Conservation (phyloP, 2,888 invertebrate genomes). For the Drosophila stalkeri region DNA sequence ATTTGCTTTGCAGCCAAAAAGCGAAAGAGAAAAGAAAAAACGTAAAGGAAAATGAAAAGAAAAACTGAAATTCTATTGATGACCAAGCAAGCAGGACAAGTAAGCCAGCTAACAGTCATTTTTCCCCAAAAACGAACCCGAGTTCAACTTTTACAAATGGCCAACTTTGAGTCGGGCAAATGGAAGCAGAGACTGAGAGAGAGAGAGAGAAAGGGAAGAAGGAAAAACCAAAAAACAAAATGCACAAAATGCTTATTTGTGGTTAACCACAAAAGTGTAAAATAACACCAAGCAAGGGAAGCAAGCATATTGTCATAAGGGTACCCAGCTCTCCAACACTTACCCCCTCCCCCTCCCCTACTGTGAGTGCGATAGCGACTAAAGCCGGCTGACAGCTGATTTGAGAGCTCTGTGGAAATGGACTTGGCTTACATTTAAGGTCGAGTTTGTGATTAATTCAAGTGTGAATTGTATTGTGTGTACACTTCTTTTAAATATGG, state of each 20-base stretch:
- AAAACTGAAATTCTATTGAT: constrained; percentile 50
- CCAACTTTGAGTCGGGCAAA: constrained; percentile 49
- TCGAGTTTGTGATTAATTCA: constrained; percentile 56
- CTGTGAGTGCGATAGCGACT: not conserved
- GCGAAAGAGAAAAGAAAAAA: constrained; percentile 9
- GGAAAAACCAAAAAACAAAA: constrained; percentile 63
- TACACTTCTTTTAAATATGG: constrained; percentile 11
- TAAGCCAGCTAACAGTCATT: constrained; percentile 32
- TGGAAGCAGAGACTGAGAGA: constrained; percentile 8
- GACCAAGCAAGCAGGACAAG: constrained; percentile 42
- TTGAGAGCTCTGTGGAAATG: constrained; percentile 36
- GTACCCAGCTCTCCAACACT: not conserved
- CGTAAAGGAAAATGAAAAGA: constrained; percentile 16
- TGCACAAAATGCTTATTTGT: constrained; percentile 75
- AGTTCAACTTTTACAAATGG: constrained; percentile 62
- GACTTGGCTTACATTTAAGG: constrained; percentile 49
- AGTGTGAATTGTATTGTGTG: constrained; percentile 60
- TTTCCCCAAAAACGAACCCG: constrained; percentile 16
- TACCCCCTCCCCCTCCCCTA: not conserved
- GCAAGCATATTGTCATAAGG: constrained; percentile 29
- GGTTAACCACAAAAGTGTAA: constrained; percentile 77
- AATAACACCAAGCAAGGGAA: constrained; percentile 51
- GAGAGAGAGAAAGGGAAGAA: constrained; percentile 6
- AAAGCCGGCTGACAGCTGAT: constrained; percentile 52
- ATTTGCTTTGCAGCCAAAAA: constrained; percentile 23